These are phyloP conservation scores for Heterocephalus glaber DNA, from an alignment of 2,113 vertebrate genomes.

Conservation along the genomic window DNA sequence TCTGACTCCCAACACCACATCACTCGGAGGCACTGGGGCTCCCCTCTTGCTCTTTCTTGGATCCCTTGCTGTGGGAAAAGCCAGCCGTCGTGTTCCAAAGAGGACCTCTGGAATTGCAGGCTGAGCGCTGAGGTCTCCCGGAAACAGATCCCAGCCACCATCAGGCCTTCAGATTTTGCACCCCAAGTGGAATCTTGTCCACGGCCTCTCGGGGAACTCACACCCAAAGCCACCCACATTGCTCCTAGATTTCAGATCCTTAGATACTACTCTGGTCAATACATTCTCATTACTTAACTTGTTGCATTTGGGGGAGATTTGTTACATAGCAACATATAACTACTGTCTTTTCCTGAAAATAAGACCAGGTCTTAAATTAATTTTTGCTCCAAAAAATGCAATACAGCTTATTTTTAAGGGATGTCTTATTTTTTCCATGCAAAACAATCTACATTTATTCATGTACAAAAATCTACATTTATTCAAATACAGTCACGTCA, in stretches of 20 bases:
- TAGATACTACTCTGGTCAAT: background rate
- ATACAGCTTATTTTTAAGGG: background rate
- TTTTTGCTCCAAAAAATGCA: background rate
- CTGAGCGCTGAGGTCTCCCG: background rate
- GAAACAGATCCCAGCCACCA: background rate
- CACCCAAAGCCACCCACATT: background rate
- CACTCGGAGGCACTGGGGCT: background rate
- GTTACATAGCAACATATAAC: background rate
- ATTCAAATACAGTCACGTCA: background rate
- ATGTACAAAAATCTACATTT: background rate
- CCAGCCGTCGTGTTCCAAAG: background rate
- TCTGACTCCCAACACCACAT: background rate
- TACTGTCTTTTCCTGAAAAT: background rate
- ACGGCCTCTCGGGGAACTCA: background rate
- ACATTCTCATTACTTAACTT: background rate
- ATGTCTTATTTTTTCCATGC: too few relatives aligned
- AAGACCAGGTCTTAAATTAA: background rate
- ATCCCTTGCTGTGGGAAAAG: background rate
- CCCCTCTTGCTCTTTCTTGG: background rate
- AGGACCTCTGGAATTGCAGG: background rate
- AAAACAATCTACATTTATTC: background rate
- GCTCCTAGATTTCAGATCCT: background rate
- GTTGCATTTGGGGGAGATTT: background rate
- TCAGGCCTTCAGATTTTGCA: background rate
- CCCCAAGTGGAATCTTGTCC: background rate